Conservation (phyloP, 1,140 invertebrate species). For the Samia ricini region DNA sequence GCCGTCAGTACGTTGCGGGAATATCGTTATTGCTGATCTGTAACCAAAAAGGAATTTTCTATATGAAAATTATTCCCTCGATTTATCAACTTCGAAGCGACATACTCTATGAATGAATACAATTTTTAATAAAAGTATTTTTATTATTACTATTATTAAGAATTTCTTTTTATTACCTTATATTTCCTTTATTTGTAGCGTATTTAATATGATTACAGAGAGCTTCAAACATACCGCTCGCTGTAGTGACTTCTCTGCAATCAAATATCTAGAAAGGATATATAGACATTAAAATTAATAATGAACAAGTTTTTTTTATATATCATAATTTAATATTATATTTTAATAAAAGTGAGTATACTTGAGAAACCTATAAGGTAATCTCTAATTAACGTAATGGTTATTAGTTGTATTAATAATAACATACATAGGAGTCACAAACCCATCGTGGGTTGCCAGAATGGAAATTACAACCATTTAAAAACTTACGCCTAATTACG, state of each 20-base stretch:
- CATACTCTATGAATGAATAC: not conserved
- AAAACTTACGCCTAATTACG: too few relatives aligned
- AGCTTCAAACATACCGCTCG: slow-evolving; percentile 97
- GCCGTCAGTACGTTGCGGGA: slow-evolving; percentile 91
- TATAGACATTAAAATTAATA: not conserved
- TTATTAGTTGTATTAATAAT: too few relatives aligned
- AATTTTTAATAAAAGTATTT: not conserved
- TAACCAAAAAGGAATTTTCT: slow-evolving; percentile 9
- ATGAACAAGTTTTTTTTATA: not conserved
- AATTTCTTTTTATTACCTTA: slow-evolving; percentile 83
- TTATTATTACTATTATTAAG: not conserved
- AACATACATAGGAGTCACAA: too few relatives aligned
- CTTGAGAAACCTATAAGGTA: not conserved
- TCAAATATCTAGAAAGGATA: slow-evolving; percentile 89
- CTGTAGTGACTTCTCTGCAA: slow-evolving; percentile 93
- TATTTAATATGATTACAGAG: slow-evolving; percentile 98
- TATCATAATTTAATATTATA: not conserved
- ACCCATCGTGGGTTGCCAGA: too few relatives aligned
- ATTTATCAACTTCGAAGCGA: not conserved
- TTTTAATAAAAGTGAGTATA: too few relatives aligned
- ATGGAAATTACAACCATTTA: too few relatives aligned
- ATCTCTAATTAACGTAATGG: too few relatives aligned
- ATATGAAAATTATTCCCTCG: not conserved
- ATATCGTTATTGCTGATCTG: slow-evolving; percentile 96
- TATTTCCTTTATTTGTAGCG: slow-evolving; percentile 97